Percentiles rank a stretch among this genome's conserved stretches.
phyloP scores from a whole-genome alignment of 1,140 invertebrate species.

The Idris sp. region DNA sequence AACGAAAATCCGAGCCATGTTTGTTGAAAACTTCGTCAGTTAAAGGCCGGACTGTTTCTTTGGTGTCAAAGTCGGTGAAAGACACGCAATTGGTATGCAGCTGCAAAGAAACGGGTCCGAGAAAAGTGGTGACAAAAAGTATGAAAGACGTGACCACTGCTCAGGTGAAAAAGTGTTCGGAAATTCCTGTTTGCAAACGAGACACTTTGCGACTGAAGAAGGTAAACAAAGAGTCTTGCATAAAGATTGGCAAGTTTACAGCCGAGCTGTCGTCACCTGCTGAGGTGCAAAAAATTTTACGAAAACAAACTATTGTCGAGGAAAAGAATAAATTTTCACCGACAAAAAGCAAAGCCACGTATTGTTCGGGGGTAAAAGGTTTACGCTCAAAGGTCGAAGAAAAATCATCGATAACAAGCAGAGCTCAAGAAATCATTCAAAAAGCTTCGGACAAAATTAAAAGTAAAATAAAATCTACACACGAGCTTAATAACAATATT shows the following conservation, averaged over 20 bases:
- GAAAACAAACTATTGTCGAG: slow-evolving; percentile 70
- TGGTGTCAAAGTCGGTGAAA: slow-evolving; percentile 42
- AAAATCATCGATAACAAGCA: slow-evolving; percentile 77
- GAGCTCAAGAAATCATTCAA: slow-evolving; percentile 75
- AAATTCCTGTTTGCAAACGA: slow-evolving; percentile 44
- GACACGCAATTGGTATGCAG: slow-evolving; percentile 29
- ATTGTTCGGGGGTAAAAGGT: slow-evolving; percentile 65
- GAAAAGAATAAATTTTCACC: slow-evolving; percentile 56
- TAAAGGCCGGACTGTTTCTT: too few species aligned
- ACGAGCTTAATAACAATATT: slow-evolving; percentile 58
- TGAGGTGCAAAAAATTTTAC: slow-evolving; percentile 81
- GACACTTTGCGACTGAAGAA: slow-evolving; percentile 51
- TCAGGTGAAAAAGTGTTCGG: slow-evolving; percentile 22
- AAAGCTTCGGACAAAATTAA: slow-evolving; percentile 58
- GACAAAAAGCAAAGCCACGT: slow-evolving; percentile 73
- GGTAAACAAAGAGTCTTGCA: slow-evolving; percentile 67
- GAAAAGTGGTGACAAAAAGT: slow-evolving; percentile 27
- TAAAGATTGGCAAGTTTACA: slow-evolving; percentile 75
- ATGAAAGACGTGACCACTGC: slow-evolving; percentile 19
- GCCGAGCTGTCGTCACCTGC: slow-evolving; percentile 79
- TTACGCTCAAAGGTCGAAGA: slow-evolving; percentile 69
- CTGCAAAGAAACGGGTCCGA: slow-evolving; percentile 36
- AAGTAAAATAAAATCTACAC: slow-evolving; percentile 24
- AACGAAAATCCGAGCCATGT: slow-evolving; percentile 64
- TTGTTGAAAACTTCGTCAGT: slow-evolving; percentile 11